Conservation (phyloP, 2,797 vertebrate species). For the Diplodus sargus region DNA sequence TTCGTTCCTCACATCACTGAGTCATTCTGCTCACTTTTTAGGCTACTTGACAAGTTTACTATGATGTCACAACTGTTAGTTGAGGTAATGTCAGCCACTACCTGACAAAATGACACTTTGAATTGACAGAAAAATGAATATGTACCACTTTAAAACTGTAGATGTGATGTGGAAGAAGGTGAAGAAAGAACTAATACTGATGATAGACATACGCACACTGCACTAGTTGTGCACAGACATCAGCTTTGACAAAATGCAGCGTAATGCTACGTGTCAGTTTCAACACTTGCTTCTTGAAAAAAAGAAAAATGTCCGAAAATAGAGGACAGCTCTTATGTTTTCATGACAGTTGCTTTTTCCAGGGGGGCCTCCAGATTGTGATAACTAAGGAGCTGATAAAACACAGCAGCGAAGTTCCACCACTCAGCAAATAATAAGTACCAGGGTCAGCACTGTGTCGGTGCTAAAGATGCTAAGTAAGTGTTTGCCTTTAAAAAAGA, state of each 20-base stretch:
- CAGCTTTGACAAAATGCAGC: neutral
- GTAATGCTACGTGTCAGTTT: neutral
- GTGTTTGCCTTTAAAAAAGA: conserved; percentile 3
- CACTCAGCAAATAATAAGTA: conserved; percentile 46
- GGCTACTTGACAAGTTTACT: neutral
- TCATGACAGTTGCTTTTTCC: conserved; percentile 3
- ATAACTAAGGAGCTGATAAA: conserved; percentile 26
- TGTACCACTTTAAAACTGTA: neutral
- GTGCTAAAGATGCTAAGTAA: conserved; percentile 49
- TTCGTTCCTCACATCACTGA: neutral
- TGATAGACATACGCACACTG: neutral
- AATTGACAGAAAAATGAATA: neutral
- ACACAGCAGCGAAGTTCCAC: neutral
- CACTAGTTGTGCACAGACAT: neutral
- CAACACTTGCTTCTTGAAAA: neutral
- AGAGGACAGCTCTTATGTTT: neutral
- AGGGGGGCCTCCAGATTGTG: neutral
- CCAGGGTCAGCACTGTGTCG: conserved; percentile 51
- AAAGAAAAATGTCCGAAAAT: neutral
- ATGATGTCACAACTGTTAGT: neutral
- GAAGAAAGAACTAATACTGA: neutral
- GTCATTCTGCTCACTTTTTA: conserved; percentile 4
- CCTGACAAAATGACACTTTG: neutral
- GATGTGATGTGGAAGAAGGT: neutral
- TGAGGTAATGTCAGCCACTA: neutral